A percentile compares a stretch with the other conserved stretches of the same genome.
phyloP scores from a whole-genome alignment of 1,140 invertebrate genomes.

The Acromyrmex heyeri region DNA sequence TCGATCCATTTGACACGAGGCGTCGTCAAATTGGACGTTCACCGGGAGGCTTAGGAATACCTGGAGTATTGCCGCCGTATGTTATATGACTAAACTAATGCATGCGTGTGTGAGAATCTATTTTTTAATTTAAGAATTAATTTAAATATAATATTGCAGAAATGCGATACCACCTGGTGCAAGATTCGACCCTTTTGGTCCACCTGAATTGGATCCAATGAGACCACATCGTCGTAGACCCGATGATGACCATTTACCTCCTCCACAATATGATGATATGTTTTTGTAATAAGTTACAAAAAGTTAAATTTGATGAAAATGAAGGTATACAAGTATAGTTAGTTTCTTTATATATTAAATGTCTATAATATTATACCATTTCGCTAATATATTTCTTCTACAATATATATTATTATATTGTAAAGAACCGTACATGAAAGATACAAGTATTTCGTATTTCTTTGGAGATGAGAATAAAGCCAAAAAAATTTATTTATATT shows the following conservation, averaged over 20 bases:
- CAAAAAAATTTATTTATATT: slow-evolving; percentile 47
- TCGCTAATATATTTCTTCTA: neutral
- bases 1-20: slow-evolving; percentile 88
- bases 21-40: slow-evolving; percentile 68
- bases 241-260: slow-evolving; percentile 92
- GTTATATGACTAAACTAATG: slow-evolving; percentile 35
- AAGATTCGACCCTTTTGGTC: slow-evolving; percentile 94
- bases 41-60: slow-evolving; percentile 86
- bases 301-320: slow-evolving; percentile 3
- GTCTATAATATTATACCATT: neutral
- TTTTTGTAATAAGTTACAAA: slow-evolving; percentile 87
- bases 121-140: slow-evolving; percentile 1
- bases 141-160: slow-evolving; percentile 82
- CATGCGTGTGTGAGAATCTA: no score
- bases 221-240: slow-evolving; percentile 84
- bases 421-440: neutral
- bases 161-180: slow-evolving; percentile 92
- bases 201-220: slow-evolving; percentile 87
- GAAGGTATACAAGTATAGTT: neutral
- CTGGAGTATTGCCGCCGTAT: slow-evolving; percentile 88
- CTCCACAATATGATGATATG: slow-evolving; percentile 92
- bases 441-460: neutral
- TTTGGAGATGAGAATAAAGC: neutral
- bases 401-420: slow-evolving; percentile 4
- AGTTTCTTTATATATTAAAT: neutral